phyloP scores from a whole-genome alignment of 1,140 invertebrate species.

The Ceratosolen fusciceps region DNA sequence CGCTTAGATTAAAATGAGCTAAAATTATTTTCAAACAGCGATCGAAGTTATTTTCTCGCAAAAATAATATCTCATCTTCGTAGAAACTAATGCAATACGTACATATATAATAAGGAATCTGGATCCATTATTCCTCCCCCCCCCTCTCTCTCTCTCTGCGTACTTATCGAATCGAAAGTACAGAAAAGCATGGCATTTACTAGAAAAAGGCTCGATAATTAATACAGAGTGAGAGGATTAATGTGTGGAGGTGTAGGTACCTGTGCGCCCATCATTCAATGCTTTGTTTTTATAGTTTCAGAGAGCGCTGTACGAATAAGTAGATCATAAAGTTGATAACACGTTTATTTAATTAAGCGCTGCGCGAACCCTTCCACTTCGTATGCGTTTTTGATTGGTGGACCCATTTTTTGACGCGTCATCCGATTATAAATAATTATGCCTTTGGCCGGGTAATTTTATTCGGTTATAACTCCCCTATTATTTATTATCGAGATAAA shows the following conservation, averaged over 20 bases:
- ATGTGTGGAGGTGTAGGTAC: neutral
- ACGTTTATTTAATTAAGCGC: conserved; percentile 39
- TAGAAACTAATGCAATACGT: no score
- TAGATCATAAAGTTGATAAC: conserved; percentile 36
- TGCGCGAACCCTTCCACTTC: neutral
- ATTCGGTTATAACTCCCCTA: neutral
- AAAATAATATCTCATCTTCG: neutral
- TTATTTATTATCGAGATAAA: neutral
- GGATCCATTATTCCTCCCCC: no score
- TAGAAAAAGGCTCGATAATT: neutral
- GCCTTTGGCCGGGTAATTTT: neutral
- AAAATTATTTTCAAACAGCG: neutral
- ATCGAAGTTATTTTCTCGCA: neutral
- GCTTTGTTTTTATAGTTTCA: neutral
- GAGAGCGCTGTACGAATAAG: conserved; percentile 10
- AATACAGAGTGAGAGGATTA: neutral
- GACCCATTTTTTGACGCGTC: neutral
- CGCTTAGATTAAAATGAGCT: neutral
- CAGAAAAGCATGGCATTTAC: neutral
- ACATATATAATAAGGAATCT: no score
- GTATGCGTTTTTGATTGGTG: neutral
- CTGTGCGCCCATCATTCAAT: neutral
- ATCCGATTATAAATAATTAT: no score
- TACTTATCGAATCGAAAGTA: neutral
- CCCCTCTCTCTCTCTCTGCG: neutral